Evolutionary conservation across 64 coral and sea anemone genomes (phyloP).

Genomic region (Orbicella faveolata): DNA sequence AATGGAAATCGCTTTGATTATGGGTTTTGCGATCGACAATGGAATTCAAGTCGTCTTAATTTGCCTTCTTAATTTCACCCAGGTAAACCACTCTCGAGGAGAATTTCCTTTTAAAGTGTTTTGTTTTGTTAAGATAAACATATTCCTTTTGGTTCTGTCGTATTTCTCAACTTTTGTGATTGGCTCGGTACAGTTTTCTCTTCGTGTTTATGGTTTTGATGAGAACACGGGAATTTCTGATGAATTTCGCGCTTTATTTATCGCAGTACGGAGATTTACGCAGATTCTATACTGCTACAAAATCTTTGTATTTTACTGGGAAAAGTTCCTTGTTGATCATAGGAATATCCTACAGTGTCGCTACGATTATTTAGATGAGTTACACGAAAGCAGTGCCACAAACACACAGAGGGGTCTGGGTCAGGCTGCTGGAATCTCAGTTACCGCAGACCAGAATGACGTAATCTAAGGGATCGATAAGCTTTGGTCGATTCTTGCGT

Average conservation of each 20-base stretch:
- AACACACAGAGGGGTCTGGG: no score
- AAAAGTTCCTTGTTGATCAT: slow-evolving; percentile 16
- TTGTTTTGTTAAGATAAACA: slow-evolving; percentile 12
- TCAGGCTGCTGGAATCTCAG: no score
- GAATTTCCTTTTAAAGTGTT: not conserved
- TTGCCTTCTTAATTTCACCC: slow-evolving; percentile 4
- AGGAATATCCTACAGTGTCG: slow-evolving; percentile 29
- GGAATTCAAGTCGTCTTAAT: not conserved
- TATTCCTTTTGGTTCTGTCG: slow-evolving; percentile 2
- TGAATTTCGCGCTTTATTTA: not conserved
- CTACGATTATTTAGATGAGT: not conserved
- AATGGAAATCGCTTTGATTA: slow-evolving; percentile 10
- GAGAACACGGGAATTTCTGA: not conserved
- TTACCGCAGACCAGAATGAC: no score
- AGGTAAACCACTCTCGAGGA: slow-evolving; percentile 8
- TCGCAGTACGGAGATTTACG: not conserved
- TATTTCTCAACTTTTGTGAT: slow-evolving; percentile 22
- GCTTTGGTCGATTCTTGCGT: no score
- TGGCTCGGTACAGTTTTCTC: slow-evolving; percentile 8
- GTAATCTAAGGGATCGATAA: no score
- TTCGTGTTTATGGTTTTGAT: slow-evolving; percentile 22
- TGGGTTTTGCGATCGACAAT: not conserved
- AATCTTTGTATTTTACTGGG: slow-evolving; percentile 25
- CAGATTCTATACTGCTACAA: not conserved
- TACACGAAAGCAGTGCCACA: not conserved